phyloP scores from a whole-genome alignment of 2,888 invertebrate species.

The Scaptomyza tumidula region DNA sequence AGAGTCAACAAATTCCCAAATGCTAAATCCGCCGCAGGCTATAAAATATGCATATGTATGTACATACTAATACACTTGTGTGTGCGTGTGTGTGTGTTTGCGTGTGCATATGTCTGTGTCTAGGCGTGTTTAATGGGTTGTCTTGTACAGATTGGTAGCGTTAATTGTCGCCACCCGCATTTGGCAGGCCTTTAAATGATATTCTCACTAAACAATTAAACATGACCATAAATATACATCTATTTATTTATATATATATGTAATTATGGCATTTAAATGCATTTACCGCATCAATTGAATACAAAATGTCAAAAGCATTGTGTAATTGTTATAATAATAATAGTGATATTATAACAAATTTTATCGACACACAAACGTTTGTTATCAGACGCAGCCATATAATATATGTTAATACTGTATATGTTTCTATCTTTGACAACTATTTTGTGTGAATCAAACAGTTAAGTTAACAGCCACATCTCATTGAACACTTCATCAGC shows the following conservation, averaged over 20 bases:
- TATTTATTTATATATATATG: too few species aligned
- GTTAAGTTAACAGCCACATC: conserved; percentile 52
- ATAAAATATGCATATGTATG: conserved; percentile 36
- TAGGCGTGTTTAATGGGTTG: conserved; percentile 20
- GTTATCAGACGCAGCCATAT: neutral
- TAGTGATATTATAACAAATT: neutral
- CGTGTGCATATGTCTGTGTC: neutral
- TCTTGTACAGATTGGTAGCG: conserved; percentile 36
- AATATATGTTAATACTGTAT: neutral
- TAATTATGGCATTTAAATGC: neutral
- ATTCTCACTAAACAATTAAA: conserved; percentile 34
- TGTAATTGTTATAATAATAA: neutral
- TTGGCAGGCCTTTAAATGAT: conserved; percentile 9
- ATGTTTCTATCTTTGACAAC: neutral
- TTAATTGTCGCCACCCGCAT: conserved; percentile 27
- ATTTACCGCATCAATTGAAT: conserved; percentile 60
- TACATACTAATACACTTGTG: neutral
- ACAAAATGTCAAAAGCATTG: conserved; percentile 36
- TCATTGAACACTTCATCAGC: conserved; percentile 27
- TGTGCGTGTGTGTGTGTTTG: neutral
- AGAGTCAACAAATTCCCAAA: conserved; percentile 64
- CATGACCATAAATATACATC: conserved; percentile 17
- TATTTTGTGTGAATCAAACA: conserved; percentile 7
- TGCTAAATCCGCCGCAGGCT: conserved; percentile 31
- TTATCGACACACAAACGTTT: neutral